A percentile compares a stretch with the other conserved stretches of the same genome.
phyloP scores from a whole-genome alignment of 1,140 invertebrate species.

The Heterodera schachtii region DNA sequence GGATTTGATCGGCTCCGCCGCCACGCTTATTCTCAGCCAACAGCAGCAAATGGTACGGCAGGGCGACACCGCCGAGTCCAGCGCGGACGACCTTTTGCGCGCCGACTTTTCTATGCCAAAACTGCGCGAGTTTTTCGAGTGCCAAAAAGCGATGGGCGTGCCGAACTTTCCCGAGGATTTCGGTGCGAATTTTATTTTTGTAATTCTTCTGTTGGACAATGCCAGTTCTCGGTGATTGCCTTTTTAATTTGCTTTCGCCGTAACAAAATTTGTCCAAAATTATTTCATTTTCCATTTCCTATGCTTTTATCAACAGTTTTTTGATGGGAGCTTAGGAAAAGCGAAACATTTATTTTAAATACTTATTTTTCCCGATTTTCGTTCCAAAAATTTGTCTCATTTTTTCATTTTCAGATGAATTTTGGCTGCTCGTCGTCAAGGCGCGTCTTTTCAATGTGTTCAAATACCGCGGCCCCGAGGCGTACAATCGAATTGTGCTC shows the following conservation, averaged over 20 bases:
- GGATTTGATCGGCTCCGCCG: conserved; percentile 18
- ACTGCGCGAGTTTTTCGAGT: conserved; percentile 28
- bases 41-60: background rate
- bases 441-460: conserved; percentile 25
- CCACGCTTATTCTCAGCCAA: conserved; percentile 26
- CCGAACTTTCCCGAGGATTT: conserved; percentile 31
- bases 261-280: too few species aligned
- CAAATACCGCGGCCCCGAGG: conserved; percentile 30
- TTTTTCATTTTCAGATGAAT: conserved; percentile 23
- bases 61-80: background rate
- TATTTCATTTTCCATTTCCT: too few species aligned
- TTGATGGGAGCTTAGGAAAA: too few species aligned
- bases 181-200: background rate
- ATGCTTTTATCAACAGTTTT: too few species aligned
- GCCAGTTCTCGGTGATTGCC: too few species aligned
- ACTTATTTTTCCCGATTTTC: too few species aligned
- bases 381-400: too few species aligned
- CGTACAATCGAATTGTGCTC: conserved; percentile 37
- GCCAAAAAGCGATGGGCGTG: conserved; percentile 14
- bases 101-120: conserved; percentile 31
- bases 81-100: conserved; percentile 17
- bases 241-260: too few species aligned
- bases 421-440: conserved; percentile 29
- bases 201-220: too few species aligned
- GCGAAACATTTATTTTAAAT: background rate